Conservation (phyloP, 2,113 vertebrate species). For the Poecilia latipinna region DNA sequence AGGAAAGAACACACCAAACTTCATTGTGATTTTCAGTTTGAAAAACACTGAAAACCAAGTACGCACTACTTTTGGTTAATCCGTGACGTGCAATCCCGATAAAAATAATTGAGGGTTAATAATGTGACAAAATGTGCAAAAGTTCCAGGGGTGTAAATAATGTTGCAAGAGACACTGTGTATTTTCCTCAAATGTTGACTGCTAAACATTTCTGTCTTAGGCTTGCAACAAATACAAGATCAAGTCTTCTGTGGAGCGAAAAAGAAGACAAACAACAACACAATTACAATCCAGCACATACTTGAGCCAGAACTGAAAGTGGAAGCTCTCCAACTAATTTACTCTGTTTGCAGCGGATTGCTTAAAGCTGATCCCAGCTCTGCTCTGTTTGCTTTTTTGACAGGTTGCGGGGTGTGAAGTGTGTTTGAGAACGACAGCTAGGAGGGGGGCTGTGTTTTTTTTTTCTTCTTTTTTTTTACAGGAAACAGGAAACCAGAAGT, state of each 20-base stretch:
- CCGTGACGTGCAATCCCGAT: too few relatives aligned
- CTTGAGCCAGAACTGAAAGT: constrained; percentile 8
- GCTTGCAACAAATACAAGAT: neutral
- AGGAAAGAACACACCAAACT: neutral
- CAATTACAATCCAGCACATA: neutral
- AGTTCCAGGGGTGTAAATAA: neutral
- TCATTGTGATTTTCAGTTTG: neutral
- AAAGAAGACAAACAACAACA: neutral
- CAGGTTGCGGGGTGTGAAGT: neutral
- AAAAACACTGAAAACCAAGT: neutral
- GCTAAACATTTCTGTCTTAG: neutral
- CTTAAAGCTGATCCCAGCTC: constrained; percentile 39
- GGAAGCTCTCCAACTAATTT: constrained; percentile 14
- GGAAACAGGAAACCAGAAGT: constrained; percentile 81
- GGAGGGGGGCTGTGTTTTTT: constrained; percentile 40
- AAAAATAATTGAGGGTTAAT: too few relatives aligned
- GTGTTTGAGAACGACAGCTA: constrained; percentile 18
- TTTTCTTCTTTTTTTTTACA: constrained; percentile 63
- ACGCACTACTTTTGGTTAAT: neutral
- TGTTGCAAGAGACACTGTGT: too few relatives aligned
- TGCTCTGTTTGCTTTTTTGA: constrained; percentile 37
- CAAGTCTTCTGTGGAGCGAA: neutral
- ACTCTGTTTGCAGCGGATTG: constrained; percentile 22
- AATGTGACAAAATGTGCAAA: neutral
- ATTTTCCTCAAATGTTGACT: neutral